Evolutionary conservation across 2,888 invertebrate genomes (phyloP).

Genomic region (Cryptocephalus moraei): DNA sequence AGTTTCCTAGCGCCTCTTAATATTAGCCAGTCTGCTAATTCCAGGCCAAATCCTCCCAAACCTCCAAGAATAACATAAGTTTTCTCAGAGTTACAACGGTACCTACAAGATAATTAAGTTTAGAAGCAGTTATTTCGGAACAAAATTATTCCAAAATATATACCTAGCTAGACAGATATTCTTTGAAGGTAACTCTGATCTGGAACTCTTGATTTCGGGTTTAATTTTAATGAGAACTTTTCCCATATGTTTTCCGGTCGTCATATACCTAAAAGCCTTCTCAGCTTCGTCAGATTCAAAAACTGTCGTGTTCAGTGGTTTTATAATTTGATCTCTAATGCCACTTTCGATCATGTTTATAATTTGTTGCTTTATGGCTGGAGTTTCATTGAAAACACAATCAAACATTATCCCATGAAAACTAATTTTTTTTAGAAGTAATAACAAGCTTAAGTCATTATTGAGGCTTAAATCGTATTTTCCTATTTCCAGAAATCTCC

Average conservation of each 20-base stretch:
- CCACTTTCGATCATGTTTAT: constrained; percentile 1
- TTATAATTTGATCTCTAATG: constrained; percentile 46
- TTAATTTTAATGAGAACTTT: constrained; percentile 46
- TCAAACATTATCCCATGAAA: constrained; percentile 75
- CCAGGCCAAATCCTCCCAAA: constrained; percentile 86
- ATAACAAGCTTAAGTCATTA: constrained; percentile 50
- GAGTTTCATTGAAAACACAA: constrained; percentile 11
- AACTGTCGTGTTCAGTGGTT: constrained; percentile 54
- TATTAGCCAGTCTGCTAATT: constrained; percentile 78
- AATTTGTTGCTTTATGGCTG: constrained; percentile 5
- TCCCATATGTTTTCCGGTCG: constrained; percentile 69
- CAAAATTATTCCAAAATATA: not conserved
- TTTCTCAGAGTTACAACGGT: constrained; percentile 42
- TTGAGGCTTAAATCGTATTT: constrained; percentile 71
- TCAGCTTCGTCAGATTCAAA: constrained; percentile 59
- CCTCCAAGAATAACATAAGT: constrained; percentile 64
- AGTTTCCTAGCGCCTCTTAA: constrained; percentile 70
- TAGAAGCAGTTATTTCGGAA: too few relatives aligned
- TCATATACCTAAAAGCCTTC: constrained; percentile 57
- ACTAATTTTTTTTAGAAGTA: constrained; percentile 60
- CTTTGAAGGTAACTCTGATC: too few relatives aligned
- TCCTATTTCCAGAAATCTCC: constrained; percentile 77
- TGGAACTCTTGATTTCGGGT: too few relatives aligned
- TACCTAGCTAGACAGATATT: not conserved
- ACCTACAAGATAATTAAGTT: constrained; percentile 30